Conservation (phyloP, 2,113 vertebrate species). For the Lethenteron camtschaticum region DNA sequence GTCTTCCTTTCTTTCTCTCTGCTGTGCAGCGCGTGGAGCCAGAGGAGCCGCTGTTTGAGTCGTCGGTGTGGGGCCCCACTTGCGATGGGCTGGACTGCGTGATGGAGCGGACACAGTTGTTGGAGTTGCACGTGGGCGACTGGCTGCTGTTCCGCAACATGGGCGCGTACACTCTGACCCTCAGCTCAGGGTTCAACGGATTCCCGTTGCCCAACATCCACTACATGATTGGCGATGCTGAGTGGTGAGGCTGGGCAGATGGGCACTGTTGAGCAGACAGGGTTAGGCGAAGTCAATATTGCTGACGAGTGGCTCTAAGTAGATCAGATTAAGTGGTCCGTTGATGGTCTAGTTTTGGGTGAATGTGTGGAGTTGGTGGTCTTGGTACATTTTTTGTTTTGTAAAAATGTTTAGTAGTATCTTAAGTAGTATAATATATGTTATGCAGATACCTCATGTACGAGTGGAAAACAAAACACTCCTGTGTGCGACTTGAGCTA, state of each 20-base stretch:
- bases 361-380: no score
- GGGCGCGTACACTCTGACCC: background rate
- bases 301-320: no score
- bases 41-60: background rate
- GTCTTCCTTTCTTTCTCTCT: background rate
- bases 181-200: background rate
- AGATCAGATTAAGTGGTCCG: no score
- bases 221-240: background rate
- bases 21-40: background rate
- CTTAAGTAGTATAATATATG: no score
- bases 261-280: no score
- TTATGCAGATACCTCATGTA: no score
- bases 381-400: no score
- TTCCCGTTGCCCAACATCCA: background rate
- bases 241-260: background rate
- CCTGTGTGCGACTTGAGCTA: no score
- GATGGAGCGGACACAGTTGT: conserved; percentile 32
- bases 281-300: no score
- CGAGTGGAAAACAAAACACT: no score
- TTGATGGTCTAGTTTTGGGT: no score
- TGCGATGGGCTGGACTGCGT: conserved; percentile 2
- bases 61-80: background rate
- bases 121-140: conserved; percentile 46
- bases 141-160: conserved; percentile 3
- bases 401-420: no score